phyloP scores from a whole-genome alignment of 92 coral and sea anemone genomes.

The Bergia puertoricense region DNA sequence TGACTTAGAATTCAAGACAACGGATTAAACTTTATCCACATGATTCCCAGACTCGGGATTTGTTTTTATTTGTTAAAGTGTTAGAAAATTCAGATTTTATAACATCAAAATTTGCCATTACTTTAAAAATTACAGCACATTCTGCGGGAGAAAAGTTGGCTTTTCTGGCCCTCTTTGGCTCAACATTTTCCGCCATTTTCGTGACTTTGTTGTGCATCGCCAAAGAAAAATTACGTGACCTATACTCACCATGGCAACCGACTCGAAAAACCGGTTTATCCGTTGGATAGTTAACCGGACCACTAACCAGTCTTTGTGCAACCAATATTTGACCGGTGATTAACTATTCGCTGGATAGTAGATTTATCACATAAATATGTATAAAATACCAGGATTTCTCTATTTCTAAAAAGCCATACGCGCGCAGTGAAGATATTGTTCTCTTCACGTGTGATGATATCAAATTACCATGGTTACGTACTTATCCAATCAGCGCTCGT shows the following conservation, averaged over 20 bases:
- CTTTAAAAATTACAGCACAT: slow-evolving; percentile 38
- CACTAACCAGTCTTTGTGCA: no score
- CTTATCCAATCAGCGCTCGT: no score
- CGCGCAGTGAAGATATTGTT: no score
- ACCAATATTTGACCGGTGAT: no score
- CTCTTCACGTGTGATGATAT: no score
- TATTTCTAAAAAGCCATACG: no score
- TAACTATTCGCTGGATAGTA: no score
- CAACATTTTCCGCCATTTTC: slow-evolving; percentile 9
- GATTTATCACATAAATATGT: no score
- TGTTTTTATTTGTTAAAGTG: slow-evolving; percentile 30
- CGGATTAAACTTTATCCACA: no score
- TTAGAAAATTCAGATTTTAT: slow-evolving; percentile 32
- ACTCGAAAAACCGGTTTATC: slow-evolving; percentile 27
- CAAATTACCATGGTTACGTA: no score
- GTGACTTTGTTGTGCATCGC: background rate
- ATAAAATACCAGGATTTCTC: no score
- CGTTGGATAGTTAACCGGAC: slow-evolving; percentile 38
- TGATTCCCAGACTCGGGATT: slow-evolving; percentile 38
- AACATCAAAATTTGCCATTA: background rate
- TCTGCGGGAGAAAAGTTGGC: slow-evolving; percentile 45
- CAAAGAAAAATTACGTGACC: background rate
- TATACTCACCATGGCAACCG: slow-evolving; percentile 20
- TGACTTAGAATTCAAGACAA: no score
- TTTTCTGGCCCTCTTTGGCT: slow-evolving; percentile 34